Conservation (phyloP, 2,888 invertebrate genomes). For the Dolichopus griseipennis region DNA sequence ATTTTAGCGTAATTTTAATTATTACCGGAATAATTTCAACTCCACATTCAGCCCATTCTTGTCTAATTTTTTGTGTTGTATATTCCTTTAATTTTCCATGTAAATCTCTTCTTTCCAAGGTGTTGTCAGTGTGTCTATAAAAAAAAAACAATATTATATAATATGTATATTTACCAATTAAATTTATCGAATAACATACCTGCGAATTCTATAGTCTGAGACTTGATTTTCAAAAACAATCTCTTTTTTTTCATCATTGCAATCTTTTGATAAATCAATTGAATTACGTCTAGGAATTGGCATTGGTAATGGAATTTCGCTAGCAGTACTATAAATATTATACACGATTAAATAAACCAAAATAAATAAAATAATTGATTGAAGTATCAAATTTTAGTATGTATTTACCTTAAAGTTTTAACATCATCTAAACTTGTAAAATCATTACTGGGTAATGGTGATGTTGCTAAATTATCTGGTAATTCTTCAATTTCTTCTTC, state of each 20-base stretch:
- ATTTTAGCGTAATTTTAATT: too few relatives aligned
- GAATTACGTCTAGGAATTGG: constrained; percentile 53
- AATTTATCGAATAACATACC: constrained; percentile 28
- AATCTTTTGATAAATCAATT: constrained; percentile 50
- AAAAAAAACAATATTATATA: too few relatives aligned
- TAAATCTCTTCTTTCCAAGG: constrained; percentile 36
- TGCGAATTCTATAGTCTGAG: constrained; percentile 49
- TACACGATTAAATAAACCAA: constrained; percentile 22
- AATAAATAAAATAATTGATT: constrained; percentile 17
- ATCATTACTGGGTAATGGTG: constrained; percentile 77
- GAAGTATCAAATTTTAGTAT: constrained; percentile 7
- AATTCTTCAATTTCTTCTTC: constrained; percentile 66
- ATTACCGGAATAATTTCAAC: not conserved
- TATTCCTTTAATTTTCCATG: constrained; percentile 37
- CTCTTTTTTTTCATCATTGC: constrained; percentile 37
- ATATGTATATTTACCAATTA: too few relatives aligned
- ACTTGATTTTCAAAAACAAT: constrained; percentile 55
- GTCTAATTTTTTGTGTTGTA: constrained; percentile 42
- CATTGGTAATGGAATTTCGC: constrained; percentile 48
- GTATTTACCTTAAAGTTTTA: constrained; percentile 27
- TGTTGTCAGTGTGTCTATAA: constrained; percentile 52
- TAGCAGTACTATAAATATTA: constrained; percentile 36
- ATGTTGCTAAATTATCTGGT: constrained; percentile 88
- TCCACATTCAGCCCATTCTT: constrained; percentile 40
- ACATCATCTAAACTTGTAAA: constrained; percentile 40